These are phyloP conservation scores for Drosophila mojavensis DNA, from an alignment of 1,140 invertebrate genomes.

Conservation along the genomic window DNA sequence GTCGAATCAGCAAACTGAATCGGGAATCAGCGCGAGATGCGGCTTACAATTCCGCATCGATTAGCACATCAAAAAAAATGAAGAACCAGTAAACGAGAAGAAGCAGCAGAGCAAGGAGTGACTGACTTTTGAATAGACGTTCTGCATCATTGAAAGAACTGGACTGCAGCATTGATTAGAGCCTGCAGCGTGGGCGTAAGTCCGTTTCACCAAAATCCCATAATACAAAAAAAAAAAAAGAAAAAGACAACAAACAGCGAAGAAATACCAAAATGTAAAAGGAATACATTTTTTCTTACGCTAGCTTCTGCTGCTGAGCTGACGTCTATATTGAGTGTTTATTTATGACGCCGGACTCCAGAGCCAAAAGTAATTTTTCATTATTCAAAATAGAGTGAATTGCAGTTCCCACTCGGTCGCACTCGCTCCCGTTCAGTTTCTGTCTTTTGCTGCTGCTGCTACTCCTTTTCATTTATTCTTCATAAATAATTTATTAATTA, in stretches of 20 bases:
- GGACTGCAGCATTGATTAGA: slow-evolving; percentile 60
- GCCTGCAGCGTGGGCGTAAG: slow-evolving; percentile 22
- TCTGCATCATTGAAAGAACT: slow-evolving; percentile 40
- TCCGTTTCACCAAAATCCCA: slow-evolving; percentile 21
- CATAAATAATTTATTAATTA: slow-evolving; percentile 83
- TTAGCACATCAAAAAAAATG: slow-evolving; percentile 37
- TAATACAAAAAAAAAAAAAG: slow-evolving; percentile 1
- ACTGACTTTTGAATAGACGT: slow-evolving; percentile 31
- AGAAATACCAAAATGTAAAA: neutral
- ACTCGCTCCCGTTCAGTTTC: neutral
- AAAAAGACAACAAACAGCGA: neutral
- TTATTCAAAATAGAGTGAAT: slow-evolving; percentile 81
- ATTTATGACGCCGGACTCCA: slow-evolving; percentile 66
- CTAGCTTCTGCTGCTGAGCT: slow-evolving; percentile 1
- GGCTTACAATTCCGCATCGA: slow-evolving; percentile 59
- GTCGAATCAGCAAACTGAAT: slow-evolving; percentile 26
- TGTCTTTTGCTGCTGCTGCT: slow-evolving; percentile 12
- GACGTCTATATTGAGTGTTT: slow-evolving; percentile 58
- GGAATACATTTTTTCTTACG: slow-evolving; percentile 3
- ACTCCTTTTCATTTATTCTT: slow-evolving; percentile 72
- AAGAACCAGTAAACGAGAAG: neutral
- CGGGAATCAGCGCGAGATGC: slow-evolving; percentile 14
- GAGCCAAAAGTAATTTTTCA: slow-evolving; percentile 78
- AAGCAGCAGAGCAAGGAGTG: neutral
- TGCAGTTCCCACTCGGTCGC: slow-evolving; percentile 44